Percentiles rank a stretch among this genome's conserved stretches.
Conservation (phyloP, 2,888 invertebrate genomes). For the Leptopilina syphax region DNA sequence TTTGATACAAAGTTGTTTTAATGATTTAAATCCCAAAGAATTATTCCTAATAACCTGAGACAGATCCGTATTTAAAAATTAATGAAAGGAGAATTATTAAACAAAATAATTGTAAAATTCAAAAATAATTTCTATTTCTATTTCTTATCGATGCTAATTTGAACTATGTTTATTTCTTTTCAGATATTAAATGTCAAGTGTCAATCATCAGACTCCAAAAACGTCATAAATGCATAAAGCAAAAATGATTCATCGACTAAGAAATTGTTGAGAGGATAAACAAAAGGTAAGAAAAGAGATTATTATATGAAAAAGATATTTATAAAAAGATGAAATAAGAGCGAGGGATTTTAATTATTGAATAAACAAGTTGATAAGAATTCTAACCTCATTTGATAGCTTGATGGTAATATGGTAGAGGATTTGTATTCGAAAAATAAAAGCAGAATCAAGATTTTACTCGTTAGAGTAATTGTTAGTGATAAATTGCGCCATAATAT, state of each 20-base stretch:
- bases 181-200: neutral
- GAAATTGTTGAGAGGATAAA: neutral
- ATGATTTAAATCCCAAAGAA: too few species aligned
- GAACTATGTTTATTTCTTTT: neutral
- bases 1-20: too few species aligned
- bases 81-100: too few species aligned
- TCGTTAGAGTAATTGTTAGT: neutral
- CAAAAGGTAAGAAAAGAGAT: neutral
- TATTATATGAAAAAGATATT: neutral
- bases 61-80: too few species aligned
- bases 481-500: neutral
- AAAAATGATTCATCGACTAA: neutral
- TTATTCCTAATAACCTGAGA: too few species aligned
- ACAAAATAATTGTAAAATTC: too few species aligned
- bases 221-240: neutral
- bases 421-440: neutral
- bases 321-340: neutral
- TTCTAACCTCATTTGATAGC: constrained; percentile 10
- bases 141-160: too few species aligned
- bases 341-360: neutral
- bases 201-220: neutral
- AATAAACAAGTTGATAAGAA: neutral
- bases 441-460: neutral
- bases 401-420: neutral
- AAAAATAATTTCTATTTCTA: neutral